These are phyloP conservation scores for Tineola bisselliella DNA, from an alignment of 2,888 invertebrate species.

Conservation along the genomic window DNA sequence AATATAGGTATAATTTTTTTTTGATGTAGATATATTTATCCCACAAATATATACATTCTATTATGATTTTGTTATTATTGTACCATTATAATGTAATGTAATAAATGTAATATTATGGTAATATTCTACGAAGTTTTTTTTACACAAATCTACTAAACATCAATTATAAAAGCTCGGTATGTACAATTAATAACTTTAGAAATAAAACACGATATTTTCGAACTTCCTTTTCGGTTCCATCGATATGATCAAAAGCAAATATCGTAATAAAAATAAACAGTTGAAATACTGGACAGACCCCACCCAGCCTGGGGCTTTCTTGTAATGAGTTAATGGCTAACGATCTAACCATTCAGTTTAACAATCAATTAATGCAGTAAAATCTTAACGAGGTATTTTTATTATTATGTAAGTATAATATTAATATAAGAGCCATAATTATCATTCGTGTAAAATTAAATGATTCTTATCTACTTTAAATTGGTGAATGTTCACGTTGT, in stretches of 20 bases:
- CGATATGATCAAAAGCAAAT: slow-evolving; percentile 6
- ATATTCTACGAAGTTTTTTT: no score
- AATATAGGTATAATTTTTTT: no score
- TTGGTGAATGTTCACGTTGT: neutral
- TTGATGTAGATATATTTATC: no score
- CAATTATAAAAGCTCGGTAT: no score
- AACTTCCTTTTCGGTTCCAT: slow-evolving; percentile 3
- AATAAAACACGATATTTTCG: neutral
- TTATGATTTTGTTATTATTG: no score
- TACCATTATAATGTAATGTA: no score
- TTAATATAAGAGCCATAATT: neutral
- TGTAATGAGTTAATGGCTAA: slow-evolving; percentile 13
- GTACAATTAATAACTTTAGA: no score
- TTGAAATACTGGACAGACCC: neutral
- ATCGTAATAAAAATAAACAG: slow-evolving; percentile 12
- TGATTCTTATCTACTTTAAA: neutral
- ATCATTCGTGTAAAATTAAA: neutral
- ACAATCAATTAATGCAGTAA: slow-evolving; percentile 14
- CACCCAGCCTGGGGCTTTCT: slow-evolving; percentile 2
- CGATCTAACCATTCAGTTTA: slow-evolving; percentile 13
- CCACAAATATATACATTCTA: no score
- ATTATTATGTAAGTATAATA: neutral
- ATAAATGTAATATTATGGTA: no score
- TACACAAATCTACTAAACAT: no score
- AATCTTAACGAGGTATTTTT: slow-evolving; percentile 1